Conservation (phyloP, 2,797 vertebrate genomes). For the Chiroxiphia lanceolata region DNA sequence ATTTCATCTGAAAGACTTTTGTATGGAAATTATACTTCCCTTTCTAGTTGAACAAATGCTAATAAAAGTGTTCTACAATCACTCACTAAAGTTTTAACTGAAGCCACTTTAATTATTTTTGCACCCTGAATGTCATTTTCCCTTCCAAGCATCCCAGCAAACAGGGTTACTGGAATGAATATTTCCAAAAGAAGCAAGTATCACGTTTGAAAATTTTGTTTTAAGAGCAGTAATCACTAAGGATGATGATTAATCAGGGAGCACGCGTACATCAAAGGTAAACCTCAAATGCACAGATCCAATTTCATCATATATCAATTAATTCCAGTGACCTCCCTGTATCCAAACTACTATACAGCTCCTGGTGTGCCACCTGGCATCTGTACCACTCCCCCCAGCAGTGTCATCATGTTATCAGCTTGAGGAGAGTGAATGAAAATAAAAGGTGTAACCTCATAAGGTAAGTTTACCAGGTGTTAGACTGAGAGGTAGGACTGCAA, state of each 20-base stretch:
- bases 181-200: neutral
- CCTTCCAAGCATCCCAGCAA: neutral
- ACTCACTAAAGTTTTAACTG: neutral
- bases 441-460: neutral
- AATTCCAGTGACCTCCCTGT: neutral
- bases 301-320: neutral
- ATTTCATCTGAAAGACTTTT: slow-evolving; percentile 33
- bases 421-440: neutral
- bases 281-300: neutral
- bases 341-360: neutral
- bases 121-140: neutral
- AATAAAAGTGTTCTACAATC: neutral
- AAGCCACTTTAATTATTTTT: slow-evolving; percentile 1
- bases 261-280: neutral
- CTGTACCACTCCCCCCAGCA: neutral
- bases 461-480: neutral
- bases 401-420: neutral
- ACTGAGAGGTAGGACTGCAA: neutral
- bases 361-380: neutral
- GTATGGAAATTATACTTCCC: slow-evolving; percentile 26
- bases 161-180: neutral
- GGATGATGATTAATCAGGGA: neutral
- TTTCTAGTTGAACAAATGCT: slow-evolving; percentile 1
- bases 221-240: neutral
- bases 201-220: neutral